A percentile compares a stretch with the other conserved stretches of the same genome.
phyloP scores from a whole-genome alignment of 23 tunicate genomes.

The Halocynthia roretzi region DNA sequence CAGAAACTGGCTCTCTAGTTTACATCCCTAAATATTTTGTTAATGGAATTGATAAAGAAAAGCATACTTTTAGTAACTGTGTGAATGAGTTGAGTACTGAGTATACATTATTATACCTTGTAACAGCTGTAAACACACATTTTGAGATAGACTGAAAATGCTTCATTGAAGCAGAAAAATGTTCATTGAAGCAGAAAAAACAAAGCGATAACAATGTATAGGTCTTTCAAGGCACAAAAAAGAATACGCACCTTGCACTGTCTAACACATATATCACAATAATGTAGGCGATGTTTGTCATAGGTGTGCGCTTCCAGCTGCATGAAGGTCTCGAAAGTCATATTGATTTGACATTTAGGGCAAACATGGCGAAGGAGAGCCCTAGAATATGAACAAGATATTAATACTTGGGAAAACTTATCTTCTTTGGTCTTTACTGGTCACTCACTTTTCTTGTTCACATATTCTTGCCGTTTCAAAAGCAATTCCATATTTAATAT shows the following conservation, averaged over 20 bases:
- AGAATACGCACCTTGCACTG: constrained; percentile 57
- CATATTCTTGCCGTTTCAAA: constrained; percentile 40
- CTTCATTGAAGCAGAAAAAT: too few species aligned
- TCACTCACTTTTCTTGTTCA: constrained; percentile 35
- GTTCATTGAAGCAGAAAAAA: too few species aligned
- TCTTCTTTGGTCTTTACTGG: background rate
- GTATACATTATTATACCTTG: too few species aligned
- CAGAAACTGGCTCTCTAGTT: too few species aligned
- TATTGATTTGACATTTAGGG: constrained; percentile 8
- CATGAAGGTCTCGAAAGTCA: constrained; percentile 29
- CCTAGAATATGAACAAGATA: constrained; percentile 10
- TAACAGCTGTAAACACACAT: too few species aligned
- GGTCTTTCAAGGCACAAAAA: too few species aligned
- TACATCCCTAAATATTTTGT: too few species aligned
- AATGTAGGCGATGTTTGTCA: constrained; percentile 53
- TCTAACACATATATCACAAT: constrained; percentile 50
- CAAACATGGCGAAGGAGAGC: constrained; percentile 36
- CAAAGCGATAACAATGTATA: too few species aligned
- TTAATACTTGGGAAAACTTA: background rate
- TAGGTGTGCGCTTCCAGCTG: constrained; percentile 24
- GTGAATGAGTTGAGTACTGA: too few species aligned
- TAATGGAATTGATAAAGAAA: too few species aligned
- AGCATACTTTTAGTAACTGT: too few species aligned
- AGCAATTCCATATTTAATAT: constrained; percentile 46
- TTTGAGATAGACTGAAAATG: too few species aligned